Percentiles rank a stretch among this genome's conserved stretches.
phyloP scores from a whole-genome alignment of 2,113 vertebrate genomes.

The Boleophthalmus pectinirostris region DNA sequence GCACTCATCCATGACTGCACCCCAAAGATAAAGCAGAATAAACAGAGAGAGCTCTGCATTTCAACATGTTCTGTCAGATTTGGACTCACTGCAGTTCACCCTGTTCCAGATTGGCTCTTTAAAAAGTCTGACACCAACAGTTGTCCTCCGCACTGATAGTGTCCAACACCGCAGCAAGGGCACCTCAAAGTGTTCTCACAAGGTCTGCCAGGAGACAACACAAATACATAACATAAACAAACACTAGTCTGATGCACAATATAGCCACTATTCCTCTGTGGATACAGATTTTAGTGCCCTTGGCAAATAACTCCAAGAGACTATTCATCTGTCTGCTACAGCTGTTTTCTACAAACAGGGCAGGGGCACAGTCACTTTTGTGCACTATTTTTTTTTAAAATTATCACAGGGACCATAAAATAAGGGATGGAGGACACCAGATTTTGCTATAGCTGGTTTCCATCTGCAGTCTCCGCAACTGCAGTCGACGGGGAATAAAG shows the following conservation, averaged over 20 bases:
- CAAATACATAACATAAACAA: slow-evolving; percentile 39
- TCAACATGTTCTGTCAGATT: slow-evolving; percentile 17
- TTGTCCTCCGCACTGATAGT: slow-evolving; percentile 34
- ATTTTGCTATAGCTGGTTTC: not conserved
- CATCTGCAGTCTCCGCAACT: no score
- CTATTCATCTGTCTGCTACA: slow-evolving; percentile 25
- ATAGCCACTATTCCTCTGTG: slow-evolving; percentile 27
- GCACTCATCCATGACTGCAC: slow-evolving; percentile 26
- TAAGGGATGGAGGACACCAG: not conserved
- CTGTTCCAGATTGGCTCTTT: slow-evolving; percentile 20
- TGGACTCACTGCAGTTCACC: not conserved
- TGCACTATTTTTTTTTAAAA: no score
- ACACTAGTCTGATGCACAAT: slow-evolving; percentile 10
- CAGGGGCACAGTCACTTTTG: not conserved
- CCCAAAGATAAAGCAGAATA: slow-evolving; percentile 37
- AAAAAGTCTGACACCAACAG: slow-evolving; percentile 29
- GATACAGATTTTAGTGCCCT: slow-evolving; percentile 55
- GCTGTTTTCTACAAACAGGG: not conserved
- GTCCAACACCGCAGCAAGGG: slow-evolving; percentile 39
- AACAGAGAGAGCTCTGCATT: slow-evolving; percentile 32
- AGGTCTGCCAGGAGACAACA: slow-evolving; percentile 39
- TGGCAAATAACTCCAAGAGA: slow-evolving; percentile 36
- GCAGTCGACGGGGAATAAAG: no score
- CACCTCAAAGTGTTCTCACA: slow-evolving; percentile 42
- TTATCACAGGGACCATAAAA: not conserved